Conservation (phyloP, 2,797 vertebrate genomes). For the Sebastes reedi region DNA sequence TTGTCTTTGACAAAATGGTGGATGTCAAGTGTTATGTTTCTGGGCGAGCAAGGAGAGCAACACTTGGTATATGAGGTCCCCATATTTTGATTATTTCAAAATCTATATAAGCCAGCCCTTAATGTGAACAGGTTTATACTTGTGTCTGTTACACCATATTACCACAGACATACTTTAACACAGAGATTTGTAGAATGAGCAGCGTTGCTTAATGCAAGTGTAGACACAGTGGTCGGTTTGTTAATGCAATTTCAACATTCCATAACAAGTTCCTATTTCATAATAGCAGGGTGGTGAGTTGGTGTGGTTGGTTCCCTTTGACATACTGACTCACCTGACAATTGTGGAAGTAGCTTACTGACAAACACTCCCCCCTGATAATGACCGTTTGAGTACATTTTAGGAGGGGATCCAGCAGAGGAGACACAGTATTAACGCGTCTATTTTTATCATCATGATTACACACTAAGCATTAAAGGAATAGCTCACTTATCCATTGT, state of each 20-base stretch:
- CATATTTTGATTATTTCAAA: not conserved
- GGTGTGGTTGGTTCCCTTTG: constrained; percentile 28
- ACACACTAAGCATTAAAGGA: not conserved
- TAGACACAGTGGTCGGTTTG: constrained; percentile 34
- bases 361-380: not conserved
- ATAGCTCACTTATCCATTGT: not conserved
- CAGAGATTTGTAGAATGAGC: not conserved
- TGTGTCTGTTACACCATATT: not conserved
- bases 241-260: constrained; percentile 56
- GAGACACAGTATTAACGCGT: not conserved
- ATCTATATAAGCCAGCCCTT: not conserved
- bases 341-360: constrained; percentile 50
- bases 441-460: not conserved
- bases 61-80: not conserved
- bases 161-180: not conserved
- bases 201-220: constrained; percentile 23
- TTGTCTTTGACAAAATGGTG: constrained; percentile 40
- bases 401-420: not conserved
- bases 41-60: not conserved
- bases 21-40: not conserved
- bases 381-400: not conserved
- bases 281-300: constrained; percentile 38
- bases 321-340: constrained; percentile 51
- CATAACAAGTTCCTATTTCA: constrained; percentile 68
- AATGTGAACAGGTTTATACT: constrained; percentile 4